These are phyloP conservation scores for Shinisaurus crocodilurus DNA, from an alignment of 2,113 vertebrate genomes.

Conservation along the genomic window DNA sequence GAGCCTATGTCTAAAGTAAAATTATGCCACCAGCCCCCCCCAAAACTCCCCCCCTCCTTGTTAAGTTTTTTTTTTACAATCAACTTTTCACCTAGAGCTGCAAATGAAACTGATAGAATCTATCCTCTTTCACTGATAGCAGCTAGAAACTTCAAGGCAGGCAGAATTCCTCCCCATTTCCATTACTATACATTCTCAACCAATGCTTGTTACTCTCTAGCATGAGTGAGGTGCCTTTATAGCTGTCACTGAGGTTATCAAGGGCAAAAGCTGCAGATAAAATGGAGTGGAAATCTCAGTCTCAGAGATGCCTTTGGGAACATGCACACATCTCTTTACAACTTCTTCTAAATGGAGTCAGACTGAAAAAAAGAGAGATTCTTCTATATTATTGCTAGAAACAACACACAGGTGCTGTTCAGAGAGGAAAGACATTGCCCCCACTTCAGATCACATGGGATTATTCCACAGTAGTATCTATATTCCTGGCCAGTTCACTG, in stretches of 20 bases:
- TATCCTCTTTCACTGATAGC: neutral
- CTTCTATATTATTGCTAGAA: neutral
- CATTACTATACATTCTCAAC: neutral
- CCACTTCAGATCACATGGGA: neutral
- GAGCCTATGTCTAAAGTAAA: neutral
- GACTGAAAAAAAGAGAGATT: neutral
- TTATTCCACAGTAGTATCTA: neutral
- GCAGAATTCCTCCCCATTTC: neutral
- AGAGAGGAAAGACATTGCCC: neutral
- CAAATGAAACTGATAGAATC: slow-evolving; percentile 8
- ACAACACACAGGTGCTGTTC: neutral
- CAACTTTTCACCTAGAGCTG: neutral
- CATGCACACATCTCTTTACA: neutral
- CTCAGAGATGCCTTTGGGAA: slow-evolving; percentile 23
- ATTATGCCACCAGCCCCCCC: neutral
- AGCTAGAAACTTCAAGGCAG: neutral
- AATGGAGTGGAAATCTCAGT: neutral
- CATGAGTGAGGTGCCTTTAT: neutral
- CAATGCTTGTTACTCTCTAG: neutral
- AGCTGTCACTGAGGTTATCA: neutral
- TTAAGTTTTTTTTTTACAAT: neutral
- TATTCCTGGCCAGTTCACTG: neutral
- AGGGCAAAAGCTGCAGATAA: neutral
- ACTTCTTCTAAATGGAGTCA: neutral
- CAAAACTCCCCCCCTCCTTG: neutral